Percentiles rank a stretch among this genome's conserved stretches.
Evolutionary conservation across 2,888 invertebrate species (phyloP).

Genomic region (Dendrolimus houi): DNA sequence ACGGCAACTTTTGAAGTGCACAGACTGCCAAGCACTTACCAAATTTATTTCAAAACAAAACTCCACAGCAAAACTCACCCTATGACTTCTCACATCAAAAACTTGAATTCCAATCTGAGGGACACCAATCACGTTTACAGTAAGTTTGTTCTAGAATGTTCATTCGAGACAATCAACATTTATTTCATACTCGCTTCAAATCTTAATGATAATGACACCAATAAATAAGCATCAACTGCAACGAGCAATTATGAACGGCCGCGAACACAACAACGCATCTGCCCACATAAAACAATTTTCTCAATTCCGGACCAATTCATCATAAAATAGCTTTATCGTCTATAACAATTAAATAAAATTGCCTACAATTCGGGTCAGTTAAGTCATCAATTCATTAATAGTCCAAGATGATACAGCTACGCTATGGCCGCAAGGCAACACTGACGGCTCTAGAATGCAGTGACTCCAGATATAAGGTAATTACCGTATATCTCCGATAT

Average conservation of each 20-base stretch:
- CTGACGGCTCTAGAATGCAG: neutral
- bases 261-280: slow-evolving; percentile 13
- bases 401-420: slow-evolving; percentile 44
- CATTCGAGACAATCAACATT: too few species aligned
- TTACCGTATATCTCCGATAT: too few species aligned
- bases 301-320: slow-evolving; percentile 38
- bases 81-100: too few species aligned
- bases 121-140: too few species aligned
- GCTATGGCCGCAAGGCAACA: slow-evolving; percentile 29
- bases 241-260: slow-evolving; percentile 3
- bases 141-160: too few species aligned
- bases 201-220: neutral
- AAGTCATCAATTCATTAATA: slow-evolving; percentile 58
- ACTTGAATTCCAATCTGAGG: too few species aligned
- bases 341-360: slow-evolving; percentile 54
- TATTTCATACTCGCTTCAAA: too few species aligned
- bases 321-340: slow-evolving; percentile 53
- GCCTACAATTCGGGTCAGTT: slow-evolving; percentile 55
- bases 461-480: too few species aligned
- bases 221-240: slow-evolving; percentile 8
- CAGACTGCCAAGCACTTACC: too few species aligned
- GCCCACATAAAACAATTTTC: slow-evolving; percentile 41
- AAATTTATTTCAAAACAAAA: too few species aligned
- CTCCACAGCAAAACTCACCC: too few species aligned
- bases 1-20: too few species aligned